Evolutionary conservation across 2,797 vertebrate species (phyloP), one percentile per base, ranked within the genome.

Genomic region (Sarcoramphus papa): DNA sequence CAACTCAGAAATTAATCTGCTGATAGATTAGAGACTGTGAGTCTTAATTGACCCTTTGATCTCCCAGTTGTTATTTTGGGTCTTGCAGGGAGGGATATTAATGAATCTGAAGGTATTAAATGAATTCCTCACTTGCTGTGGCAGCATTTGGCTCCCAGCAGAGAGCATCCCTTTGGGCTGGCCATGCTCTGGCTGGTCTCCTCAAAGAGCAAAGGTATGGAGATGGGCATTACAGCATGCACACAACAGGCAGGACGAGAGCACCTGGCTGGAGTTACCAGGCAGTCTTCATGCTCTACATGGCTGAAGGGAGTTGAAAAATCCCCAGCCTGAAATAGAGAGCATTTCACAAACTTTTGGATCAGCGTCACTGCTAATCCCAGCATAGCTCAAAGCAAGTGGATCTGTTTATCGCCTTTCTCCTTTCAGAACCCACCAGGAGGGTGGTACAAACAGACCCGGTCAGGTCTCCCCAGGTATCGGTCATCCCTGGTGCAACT

Each of bases 41-140:
- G 73, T 92, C 40, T 86, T 93, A 86, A 90, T 27, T 88, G 78
- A 88, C 94, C 80, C 60, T 94, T 81, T 92, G 78, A 90, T 85
- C 65, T 85, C 85, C 16, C 50, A n/a, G 77, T 87, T 96, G 94
- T 85, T 97, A 69, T 96, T 97, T 87, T 92, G 87, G n/a, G 65
- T 81, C 86, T 91, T 90, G 59, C 50, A 75, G 53, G 31, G 54
- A 89, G 48, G 60, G 72, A 41, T 86, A 91, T 73, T 88, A 97
- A 97, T 93, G 87, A 94, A 91, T 63, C 43, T 76, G 85, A 73
- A 93, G 40, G 63, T 90, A 88, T 75, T 90, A 88, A 93, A 94
- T 74, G 10, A 67, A 91, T 80, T 79, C 25, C 24, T 95, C 35
- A 4, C 70, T 92, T 79, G 60, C 53, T 68, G 76, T 62, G 80